Conservation (phyloP, 2,113 vertebrate species). For the Channa argus region DNA sequence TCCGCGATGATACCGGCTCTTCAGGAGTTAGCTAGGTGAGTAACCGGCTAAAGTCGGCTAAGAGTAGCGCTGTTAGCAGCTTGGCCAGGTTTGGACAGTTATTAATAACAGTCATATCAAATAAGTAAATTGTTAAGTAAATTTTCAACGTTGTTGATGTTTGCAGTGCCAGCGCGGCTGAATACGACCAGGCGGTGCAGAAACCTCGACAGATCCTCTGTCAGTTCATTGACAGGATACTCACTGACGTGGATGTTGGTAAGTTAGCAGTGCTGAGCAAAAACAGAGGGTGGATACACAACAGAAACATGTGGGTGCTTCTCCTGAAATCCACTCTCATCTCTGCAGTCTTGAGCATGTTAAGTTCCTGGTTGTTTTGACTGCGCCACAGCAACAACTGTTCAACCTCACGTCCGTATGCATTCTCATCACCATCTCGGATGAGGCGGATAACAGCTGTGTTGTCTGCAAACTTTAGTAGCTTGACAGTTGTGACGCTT, state of each 20-base stretch:
- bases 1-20: slow-evolving; percentile 97
- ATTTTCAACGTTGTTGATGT: slow-evolving; percentile 47
- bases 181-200: slow-evolving; percentile 90
- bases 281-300: not conserved
- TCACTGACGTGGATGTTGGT: slow-evolving; percentile 96
- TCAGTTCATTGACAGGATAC: slow-evolving; percentile 96
- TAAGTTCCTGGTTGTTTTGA: no score
- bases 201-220: slow-evolving; percentile 97
- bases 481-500: no score
- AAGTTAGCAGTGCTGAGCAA: slow-evolving; percentile 62
- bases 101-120: no score
- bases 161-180: slow-evolving; percentile 87
- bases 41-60: slow-evolving; percentile 21
- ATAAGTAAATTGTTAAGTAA: not conserved
- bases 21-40: slow-evolving; percentile 91
- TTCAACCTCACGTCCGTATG: no score
- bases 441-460: no score
- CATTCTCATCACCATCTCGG: no score
- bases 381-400: no score
- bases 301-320: not conserved
- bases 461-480: no score
- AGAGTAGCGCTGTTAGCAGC: slow-evolving; percentile 20
- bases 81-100: no score
- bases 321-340: no score
- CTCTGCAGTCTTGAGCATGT: no score